Percentiles rank a stretch among this genome's conserved stretches.
Evolutionary conservation across 1,140 invertebrate species (phyloP).

Genomic region (Leptinotarsa undecemlineata): DNA sequence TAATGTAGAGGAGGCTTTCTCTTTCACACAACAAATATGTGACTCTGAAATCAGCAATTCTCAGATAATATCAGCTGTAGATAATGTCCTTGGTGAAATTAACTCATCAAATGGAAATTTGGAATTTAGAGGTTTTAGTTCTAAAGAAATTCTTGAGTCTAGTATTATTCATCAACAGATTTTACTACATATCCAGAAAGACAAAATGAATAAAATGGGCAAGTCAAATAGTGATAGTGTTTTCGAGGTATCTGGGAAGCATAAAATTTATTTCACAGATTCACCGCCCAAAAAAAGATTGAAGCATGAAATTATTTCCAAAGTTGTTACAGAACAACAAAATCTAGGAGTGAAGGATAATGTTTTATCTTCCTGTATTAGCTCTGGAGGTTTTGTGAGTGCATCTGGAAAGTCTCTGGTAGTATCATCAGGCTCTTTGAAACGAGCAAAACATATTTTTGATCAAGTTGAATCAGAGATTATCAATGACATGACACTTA

Average conservation of each 20-base stretch:
- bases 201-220: neutral
- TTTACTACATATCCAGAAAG: neutral
- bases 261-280: neutral
- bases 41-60: constrained; percentile 21
- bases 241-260: neutral
- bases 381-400: constrained; percentile 32
- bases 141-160: constrained; percentile 24
- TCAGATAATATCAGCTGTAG: constrained; percentile 11
- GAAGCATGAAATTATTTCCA: neutral
- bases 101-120: neutral
- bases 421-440: constrained; percentile 30
- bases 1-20: neutral
- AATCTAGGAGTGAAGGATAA: neutral
- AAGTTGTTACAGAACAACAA: neutral
- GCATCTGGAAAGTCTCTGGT: constrained; percentile 31
- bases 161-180: neutral
- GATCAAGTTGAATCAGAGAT: constrained; percentile 5
- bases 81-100: constrained; percentile 1
- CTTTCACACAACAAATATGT: constrained; percentile 18
- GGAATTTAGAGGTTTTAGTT: constrained; percentile 20
- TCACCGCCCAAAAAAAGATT: neutral
- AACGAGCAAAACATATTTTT: constrained; percentile 9
- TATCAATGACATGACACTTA: neutral
- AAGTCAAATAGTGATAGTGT: neutral
- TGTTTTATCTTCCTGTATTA: neutral